phyloP scores from a whole-genome alignment of 2,888 invertebrate species.

The Encarsia formosa region DNA sequence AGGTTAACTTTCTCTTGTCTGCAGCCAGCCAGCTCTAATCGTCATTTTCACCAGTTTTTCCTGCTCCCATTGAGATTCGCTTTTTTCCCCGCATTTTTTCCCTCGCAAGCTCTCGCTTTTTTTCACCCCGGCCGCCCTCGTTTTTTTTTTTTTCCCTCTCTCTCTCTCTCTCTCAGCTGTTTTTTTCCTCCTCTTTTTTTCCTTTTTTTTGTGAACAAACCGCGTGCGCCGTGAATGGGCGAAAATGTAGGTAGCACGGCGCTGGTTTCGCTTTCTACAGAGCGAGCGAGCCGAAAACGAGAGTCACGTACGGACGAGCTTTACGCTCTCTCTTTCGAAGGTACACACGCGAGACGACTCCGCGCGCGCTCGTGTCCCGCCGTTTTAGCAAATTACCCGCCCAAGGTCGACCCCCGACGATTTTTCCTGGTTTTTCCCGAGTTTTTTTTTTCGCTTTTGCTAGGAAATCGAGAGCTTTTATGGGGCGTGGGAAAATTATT shows the following conservation, averaged over 20 bases:
- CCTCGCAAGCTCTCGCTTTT: slow-evolving; percentile 33
- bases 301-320: slow-evolving; percentile 45
- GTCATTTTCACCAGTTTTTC: slow-evolving; percentile 21
- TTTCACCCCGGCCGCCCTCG: slow-evolving; percentile 27
- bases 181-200: slow-evolving; percentile 16
- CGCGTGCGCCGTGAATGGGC: slow-evolving; percentile 44
- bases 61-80: slow-evolving; percentile 23
- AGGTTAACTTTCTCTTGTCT: no score
- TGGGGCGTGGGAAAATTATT: no score
- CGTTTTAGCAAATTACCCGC: neutral
- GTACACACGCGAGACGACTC: no score
- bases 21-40: slow-evolving; percentile 20
- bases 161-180: slow-evolving; percentile 11
- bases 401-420: neutral
- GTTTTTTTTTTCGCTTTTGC: neutral
- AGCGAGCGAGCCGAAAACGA: slow-evolving; percentile 46
- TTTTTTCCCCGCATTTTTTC: slow-evolving; percentile 30
- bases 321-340: neutral
- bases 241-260: slow-evolving; percentile 47
- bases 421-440: neutral
- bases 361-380: neutral
- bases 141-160: slow-evolving; percentile 29
- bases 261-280: slow-evolving; percentile 50
- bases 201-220: slow-evolving; percentile 2
- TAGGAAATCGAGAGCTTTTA: no score